Evolutionary conservation across 2,888 invertebrate species (phyloP).

Genomic region (Calameuta filiformis): DNA sequence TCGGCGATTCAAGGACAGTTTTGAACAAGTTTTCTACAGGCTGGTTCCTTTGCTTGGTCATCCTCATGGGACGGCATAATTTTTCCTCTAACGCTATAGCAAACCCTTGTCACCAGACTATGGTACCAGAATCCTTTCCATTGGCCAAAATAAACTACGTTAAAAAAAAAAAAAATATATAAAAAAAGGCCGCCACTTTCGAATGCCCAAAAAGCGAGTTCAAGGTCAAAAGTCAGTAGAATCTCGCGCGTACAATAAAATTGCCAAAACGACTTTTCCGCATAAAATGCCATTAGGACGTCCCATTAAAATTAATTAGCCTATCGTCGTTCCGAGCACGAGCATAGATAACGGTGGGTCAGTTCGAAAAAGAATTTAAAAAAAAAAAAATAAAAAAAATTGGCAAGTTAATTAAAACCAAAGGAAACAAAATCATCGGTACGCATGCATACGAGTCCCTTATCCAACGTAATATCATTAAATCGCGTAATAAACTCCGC

Average conservation of each 20-base stretch:
- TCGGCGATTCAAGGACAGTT: background rate
- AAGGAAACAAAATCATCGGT: background rate
- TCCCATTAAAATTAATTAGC: too few relatives aligned
- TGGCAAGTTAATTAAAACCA: too few relatives aligned
- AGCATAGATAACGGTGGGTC: background rate
- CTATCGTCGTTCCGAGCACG: background rate
- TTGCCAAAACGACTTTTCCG: background rate
- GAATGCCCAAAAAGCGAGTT: background rate
- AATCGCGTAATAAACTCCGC: background rate
- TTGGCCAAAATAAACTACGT: background rate
- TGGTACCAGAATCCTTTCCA: background rate
- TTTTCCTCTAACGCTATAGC: background rate
- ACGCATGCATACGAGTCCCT: background rate
- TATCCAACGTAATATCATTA: background rate
- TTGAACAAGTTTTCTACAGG: background rate
- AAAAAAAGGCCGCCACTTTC: background rate
- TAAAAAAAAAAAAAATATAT: background rate
- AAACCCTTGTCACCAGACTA: background rate
- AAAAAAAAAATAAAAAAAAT: background rate
- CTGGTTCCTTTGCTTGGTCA: background rate
- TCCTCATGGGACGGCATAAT: background rate
- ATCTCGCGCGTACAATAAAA: background rate
- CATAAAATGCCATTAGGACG: background rate
- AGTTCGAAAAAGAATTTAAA: background rate
- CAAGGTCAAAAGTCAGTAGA: background rate